Conservation (phyloP, 2,888 invertebrate species). For the Agrotis clavis region DNA sequence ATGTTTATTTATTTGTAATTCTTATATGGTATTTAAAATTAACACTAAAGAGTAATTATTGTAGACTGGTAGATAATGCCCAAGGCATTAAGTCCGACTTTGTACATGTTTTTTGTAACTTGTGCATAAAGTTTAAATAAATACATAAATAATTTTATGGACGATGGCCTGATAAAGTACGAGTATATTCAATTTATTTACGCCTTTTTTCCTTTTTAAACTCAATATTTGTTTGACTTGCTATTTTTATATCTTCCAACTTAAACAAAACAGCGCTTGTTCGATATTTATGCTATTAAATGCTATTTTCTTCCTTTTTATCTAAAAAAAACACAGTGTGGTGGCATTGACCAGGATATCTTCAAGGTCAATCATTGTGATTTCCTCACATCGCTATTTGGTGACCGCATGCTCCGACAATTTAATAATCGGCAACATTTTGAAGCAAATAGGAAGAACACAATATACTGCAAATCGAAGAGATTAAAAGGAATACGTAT, state of each 20-base stretch:
- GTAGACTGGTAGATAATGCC: too few relatives aligned
- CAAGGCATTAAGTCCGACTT: too few relatives aligned
- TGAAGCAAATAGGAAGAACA: neutral
- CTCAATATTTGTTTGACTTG: neutral
- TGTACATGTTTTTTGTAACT: too few relatives aligned
- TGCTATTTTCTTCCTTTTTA: conserved; percentile 5
- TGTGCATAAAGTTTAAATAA: too few relatives aligned
- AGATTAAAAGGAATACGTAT: neutral
- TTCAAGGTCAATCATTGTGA: conserved; percentile 31
- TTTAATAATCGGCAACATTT: conserved; percentile 23
- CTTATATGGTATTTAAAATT: conserved; percentile 4
- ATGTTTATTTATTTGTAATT: conserved; percentile 17
- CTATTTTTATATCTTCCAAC: neutral
- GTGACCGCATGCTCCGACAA: conserved; percentile 25
- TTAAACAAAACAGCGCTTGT: neutral
- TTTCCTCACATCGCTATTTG: neutral
- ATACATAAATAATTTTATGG: too few relatives aligned
- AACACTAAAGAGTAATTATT: neutral
- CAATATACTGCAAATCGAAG: neutral
- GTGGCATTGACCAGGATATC: conserved; percentile 53
- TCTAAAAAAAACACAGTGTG: conserved; percentile 12
- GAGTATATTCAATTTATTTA: neutral
- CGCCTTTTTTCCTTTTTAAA: neutral
- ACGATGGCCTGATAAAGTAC: too few relatives aligned
- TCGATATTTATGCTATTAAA: neutral